phyloP scores from a whole-genome alignment of 2,113 vertebrate species.

The Malurus cyaneus region DNA sequence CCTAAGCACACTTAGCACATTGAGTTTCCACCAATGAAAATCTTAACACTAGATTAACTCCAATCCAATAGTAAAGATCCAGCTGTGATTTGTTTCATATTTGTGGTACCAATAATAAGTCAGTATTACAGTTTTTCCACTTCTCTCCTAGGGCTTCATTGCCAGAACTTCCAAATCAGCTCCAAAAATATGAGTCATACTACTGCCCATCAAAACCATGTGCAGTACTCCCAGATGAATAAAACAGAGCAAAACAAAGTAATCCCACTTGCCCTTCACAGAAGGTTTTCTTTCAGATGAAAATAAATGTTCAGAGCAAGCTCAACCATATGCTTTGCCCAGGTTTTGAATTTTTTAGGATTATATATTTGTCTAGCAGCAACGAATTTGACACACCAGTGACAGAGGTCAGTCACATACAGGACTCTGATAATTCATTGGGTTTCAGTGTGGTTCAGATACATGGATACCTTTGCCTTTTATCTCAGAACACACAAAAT shows the following conservation, averaged over 20 bases:
- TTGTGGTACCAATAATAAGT: background rate
- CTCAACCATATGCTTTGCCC: background rate
- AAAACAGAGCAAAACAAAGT: background rate
- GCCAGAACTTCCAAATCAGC: background rate
- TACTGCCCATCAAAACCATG: background rate
- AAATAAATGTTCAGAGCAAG: background rate
- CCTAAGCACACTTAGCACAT: background rate
- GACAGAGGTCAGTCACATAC: background rate
- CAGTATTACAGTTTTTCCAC: background rate
- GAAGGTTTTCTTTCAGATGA: background rate
- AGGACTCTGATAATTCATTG: background rate
- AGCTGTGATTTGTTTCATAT: background rate
- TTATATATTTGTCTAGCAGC: background rate
- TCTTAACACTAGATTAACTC: background rate
- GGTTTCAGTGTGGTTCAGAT: background rate
- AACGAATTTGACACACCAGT: background rate
- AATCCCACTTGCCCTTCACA: background rate
- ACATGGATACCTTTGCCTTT: background rate
- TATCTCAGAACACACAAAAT: background rate
- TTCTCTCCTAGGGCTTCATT: background rate
- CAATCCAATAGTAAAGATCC: background rate
- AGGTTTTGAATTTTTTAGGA: background rate
- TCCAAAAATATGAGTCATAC: background rate
- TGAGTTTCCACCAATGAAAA: background rate
- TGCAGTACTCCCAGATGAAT: background rate